These are phyloP conservation scores for Tubulanus polymorphus DNA, from an alignment of 2,888 invertebrate genomes.

Conservation along the genomic window DNA sequence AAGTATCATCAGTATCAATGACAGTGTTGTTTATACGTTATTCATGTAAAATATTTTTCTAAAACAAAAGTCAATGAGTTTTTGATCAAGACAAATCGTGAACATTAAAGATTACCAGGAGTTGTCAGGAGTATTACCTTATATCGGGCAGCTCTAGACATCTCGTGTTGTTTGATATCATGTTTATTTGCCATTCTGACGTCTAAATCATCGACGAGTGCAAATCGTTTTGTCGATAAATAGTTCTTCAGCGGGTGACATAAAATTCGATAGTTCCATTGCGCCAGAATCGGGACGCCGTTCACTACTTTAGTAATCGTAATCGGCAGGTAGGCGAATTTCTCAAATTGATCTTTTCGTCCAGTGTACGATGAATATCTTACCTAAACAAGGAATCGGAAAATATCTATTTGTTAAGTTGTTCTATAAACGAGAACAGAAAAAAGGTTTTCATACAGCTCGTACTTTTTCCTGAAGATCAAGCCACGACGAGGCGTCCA, in stretches of 20 bases:
- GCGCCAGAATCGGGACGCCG: not conserved
- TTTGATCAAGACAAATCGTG: too few relatives aligned
- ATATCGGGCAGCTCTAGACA: slow-evolving; percentile 15
- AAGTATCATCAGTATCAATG: not conserved
- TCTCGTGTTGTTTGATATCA: slow-evolving; percentile 12
- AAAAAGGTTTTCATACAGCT: too few relatives aligned
- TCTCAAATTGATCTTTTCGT: not conserved
- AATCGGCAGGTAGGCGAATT: not conserved
- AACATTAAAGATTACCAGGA: too few relatives aligned
- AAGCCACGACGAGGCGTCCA: not conserved
- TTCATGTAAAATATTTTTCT: not conserved
- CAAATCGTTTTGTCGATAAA: not conserved
- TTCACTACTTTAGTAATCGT: not conserved
- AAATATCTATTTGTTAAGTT: too few relatives aligned
- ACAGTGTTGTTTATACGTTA: not conserved
- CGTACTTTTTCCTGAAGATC: not conserved
- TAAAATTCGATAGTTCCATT: not conserved
- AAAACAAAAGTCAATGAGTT: too few relatives aligned
- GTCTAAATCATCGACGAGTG: slow-evolving; percentile 14
- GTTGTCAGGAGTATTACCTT: not conserved
- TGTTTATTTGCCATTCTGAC: slow-evolving; percentile 17
- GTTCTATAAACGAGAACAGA: too few relatives aligned
- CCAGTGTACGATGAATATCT: not conserved
- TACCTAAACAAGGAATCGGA: too few relatives aligned
- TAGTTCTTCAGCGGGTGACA: not conserved